Evolutionary conservation across 1,140 invertebrate genomes (phyloP), one percentile per base, ranked within the genome.

Genomic region (Heterodera schachtii): DNA sequence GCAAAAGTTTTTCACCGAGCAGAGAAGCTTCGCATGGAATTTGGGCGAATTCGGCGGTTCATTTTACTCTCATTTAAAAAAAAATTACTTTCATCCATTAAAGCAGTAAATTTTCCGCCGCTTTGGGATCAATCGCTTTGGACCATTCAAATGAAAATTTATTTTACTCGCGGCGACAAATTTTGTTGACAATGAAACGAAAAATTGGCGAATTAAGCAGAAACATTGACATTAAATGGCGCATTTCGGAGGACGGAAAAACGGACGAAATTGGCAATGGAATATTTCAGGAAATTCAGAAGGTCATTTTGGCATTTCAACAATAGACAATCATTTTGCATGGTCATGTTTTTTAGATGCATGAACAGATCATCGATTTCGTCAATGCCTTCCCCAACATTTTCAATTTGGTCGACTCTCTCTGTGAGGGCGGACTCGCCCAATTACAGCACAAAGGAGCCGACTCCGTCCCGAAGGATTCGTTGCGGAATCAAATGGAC

Each of bases 341-440:
- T 46, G 75, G 11, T 31, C 31, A 31, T 31, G 46, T 70, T 73
- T 85, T 84, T 73, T 64, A 85, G 85, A 70, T 86, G 16, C 31
- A 86, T 47, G 86, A 80, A 78, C 66, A 46, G 0, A 44, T 86
- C 3, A 49, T 66, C 11, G 86, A 86, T 67, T 41, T 86, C 57
- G 81, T 87, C n/a, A 46, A 82, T 49, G 86, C 86, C 7, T 88
- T 88, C 71, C 86, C 85, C 4, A 87, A 86, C 66, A 85, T 86
- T 21, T 57, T 73, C 57, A 86, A 86, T 52, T 41, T 86, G 7
- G 81, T 87, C 43, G 86, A 86, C 66, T 21, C 86, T 9, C 21
- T 86, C 7, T 86, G 86, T 73, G 73, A 73, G 43, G 79, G 78
- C 2, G 85, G 84, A 49, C 67, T 79, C 52, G 84, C 85, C 6